phyloP scores from a whole-genome alignment of 2,113 vertebrate species.

The Corvus moneduloides region DNA sequence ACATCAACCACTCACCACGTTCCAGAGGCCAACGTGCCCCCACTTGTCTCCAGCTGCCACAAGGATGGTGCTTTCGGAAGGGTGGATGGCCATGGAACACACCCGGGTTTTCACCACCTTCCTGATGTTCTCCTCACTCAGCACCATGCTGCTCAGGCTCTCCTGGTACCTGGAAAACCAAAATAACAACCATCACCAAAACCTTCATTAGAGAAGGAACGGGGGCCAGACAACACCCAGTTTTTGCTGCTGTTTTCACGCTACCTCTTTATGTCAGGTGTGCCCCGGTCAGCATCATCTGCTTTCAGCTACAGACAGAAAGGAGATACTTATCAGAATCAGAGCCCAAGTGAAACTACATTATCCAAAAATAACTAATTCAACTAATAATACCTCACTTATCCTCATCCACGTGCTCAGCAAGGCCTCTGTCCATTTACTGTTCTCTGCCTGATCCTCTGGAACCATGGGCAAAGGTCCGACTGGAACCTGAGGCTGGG shows the following conservation, averaged over 20 bases:
- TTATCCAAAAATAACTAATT: neutral
- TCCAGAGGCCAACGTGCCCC: constrained; percentile 87
- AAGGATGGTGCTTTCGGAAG: constrained; percentile 75
- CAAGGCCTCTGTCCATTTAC: constrained; percentile 25
- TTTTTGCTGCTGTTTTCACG: neutral
- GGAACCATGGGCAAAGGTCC: constrained; percentile 76
- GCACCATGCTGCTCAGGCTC: constrained; percentile 74
- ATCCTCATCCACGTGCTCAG: constrained; percentile 64
- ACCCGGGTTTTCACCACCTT: constrained; percentile 81
- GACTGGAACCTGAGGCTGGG: constrained; percentile 57
- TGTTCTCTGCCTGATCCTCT: neutral
- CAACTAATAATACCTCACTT: constrained; percentile 63
- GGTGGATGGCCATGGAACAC: constrained; percentile 83
- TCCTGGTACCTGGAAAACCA: constrained; percentile 75
- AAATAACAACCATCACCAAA: neutral
- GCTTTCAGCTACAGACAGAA: constrained; percentile 22
- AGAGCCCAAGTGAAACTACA: neutral
- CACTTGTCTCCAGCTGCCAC: constrained; percentile 83
- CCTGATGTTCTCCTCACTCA: constrained; percentile 64
- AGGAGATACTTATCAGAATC: neutral
- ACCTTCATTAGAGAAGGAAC: neutral
- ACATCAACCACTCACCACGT: constrained; percentile 72
- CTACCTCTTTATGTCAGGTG: constrained; percentile 63
- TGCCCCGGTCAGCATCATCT: neutral
- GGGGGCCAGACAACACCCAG: neutral